A percentile compares a stretch with the other conserved stretches of the same genome.
Evolutionary conservation across 1,140 invertebrate genomes (phyloP).

Genomic region (Cheumatopsyche charites): DNA sequence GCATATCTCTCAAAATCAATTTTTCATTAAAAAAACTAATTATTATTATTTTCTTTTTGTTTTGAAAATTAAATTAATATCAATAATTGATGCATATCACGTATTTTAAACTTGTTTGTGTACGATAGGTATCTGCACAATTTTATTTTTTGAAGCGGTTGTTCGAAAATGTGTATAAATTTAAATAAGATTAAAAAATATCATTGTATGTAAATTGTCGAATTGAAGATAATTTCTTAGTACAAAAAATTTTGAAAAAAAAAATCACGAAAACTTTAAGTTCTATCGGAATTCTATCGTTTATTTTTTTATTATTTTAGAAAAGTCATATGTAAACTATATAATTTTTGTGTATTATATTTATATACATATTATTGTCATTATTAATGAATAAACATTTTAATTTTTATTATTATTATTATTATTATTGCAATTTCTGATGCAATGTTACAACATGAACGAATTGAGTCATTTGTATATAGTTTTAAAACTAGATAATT

Average conservation of each 20-base stretch:
- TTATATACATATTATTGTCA: neutral
- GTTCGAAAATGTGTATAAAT: neutral
- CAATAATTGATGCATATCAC: conserved; percentile 31
- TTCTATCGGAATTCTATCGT: neutral
- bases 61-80: conserved; percentile 12
- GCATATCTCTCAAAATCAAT: too few relatives aligned
- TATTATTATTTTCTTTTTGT: too few relatives aligned
- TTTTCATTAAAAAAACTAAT: too few relatives aligned
- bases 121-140: neutral
- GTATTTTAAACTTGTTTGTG: conserved; percentile 27
- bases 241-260: conserved; percentile 18
- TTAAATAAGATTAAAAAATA: neutral
- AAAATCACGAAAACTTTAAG: neutral
- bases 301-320: too few relatives aligned
- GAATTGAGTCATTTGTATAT: conserved; percentile 34
- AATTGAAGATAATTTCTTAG: conserved; percentile 21
- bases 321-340: too few relatives aligned
- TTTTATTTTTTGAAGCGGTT: conserved; percentile 7
- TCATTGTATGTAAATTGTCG: conserved; percentile 11
- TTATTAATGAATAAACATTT: neutral
- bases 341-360: too few relatives aligned
- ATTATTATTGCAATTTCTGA: neutral
- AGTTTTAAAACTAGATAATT: conserved; percentile 15
- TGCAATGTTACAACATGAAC: neutral
- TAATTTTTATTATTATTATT: too few relatives aligned